Evolutionary conservation across 2,888 invertebrate genomes (phyloP).

Genomic region (Heteromyza rotundicornis): DNA sequence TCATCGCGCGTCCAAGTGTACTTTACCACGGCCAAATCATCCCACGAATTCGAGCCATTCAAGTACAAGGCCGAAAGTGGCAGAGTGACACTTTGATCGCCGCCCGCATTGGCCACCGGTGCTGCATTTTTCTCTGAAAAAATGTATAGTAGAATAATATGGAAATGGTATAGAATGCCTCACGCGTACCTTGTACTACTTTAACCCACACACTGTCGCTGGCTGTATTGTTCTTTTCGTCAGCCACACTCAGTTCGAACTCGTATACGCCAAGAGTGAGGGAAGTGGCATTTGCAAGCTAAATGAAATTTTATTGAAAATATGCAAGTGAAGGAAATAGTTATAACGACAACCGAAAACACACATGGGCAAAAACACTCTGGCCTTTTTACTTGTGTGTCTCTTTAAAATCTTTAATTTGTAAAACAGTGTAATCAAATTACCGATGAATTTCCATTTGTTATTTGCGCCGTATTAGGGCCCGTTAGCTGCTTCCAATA

Average conservation of each 20-base stretch:
- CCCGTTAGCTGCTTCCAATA: conserved; percentile 83
- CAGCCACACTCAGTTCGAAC: conserved; percentile 81
- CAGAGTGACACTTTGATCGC: conserved; percentile 77
- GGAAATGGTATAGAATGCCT: neutral
- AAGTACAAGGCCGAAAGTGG: conserved; percentile 79
- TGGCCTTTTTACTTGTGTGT: too few relatives aligned
- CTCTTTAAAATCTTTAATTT: too few relatives aligned
- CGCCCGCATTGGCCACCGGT: conserved; percentile 88
- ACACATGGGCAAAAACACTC: neutral
- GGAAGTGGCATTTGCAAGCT: conserved; percentile 77
- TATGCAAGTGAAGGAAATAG: too few relatives aligned
- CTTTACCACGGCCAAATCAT: conserved; percentile 84
- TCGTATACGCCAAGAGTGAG: conserved; percentile 85
- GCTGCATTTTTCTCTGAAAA: conserved; percentile 83
- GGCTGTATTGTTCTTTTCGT: conserved; percentile 84
- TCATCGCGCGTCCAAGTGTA: conserved; percentile 85
- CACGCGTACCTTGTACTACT: conserved; percentile 78
- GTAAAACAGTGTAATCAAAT: too few relatives aligned
- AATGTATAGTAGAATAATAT: conserved; percentile 22
- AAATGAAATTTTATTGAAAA: neutral
- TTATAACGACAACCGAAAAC: neutral
- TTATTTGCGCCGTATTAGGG: conserved; percentile 68
- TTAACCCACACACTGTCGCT: conserved; percentile 75
- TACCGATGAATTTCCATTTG: conserved; percentile 67
- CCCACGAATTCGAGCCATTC: conserved; percentile 84